Evolutionary conservation across 2,113 vertebrate species (phyloP), one percentile per base, ranked within the genome.

Genomic region (Echinops telfairi): DNA sequence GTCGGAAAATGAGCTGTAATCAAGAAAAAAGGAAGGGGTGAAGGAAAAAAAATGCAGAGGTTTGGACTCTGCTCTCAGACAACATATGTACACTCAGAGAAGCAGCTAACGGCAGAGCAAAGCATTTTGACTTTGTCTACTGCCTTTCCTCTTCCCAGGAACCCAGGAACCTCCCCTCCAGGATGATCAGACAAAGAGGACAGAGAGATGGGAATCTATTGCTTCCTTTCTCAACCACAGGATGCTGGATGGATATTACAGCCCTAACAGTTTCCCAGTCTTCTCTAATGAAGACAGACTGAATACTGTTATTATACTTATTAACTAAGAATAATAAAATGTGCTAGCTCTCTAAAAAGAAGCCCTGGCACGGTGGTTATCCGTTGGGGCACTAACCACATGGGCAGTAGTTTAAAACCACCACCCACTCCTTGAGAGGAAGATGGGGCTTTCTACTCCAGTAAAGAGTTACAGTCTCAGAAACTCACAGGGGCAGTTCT

Each of bases 251-350:
- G 78, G 36, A 89, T 91, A 87, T 75, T 94, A 81, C 47, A 81
- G 77, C 40, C 36, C 31, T 83, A n/a, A 78, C 15, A 92, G 82
- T 33, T 82, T 36, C 31, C 43, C 66, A 76, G 88, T 92, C 76
- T 76, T 93, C 80, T 73, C 84, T 53, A 53, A 89, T 94, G 64
- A 90, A 93, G 47, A 14, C 47, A 53, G 47, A 89, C 68, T 79
- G 20, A 91, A 62, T 75, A 57, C 27, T 91, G 15, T 73, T 77
- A 82, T 86, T 86, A 91, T 17, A 82, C 23, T 70, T 68, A 88
- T 40, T 88, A 93, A 92, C 27, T 40, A 95, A 58, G 31, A 95
- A 62, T 10, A 70, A 88, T 33, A 82, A 77, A 92, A 88, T 83
- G 62, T 86, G 84, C 57, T 36, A 90, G 53, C 62, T 62, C 62